Evolutionary conservation across 2,797 vertebrate genomes (phyloP), one percentile per base, ranked within the genome.

Genomic region (Sandelia bainsii): DNA sequence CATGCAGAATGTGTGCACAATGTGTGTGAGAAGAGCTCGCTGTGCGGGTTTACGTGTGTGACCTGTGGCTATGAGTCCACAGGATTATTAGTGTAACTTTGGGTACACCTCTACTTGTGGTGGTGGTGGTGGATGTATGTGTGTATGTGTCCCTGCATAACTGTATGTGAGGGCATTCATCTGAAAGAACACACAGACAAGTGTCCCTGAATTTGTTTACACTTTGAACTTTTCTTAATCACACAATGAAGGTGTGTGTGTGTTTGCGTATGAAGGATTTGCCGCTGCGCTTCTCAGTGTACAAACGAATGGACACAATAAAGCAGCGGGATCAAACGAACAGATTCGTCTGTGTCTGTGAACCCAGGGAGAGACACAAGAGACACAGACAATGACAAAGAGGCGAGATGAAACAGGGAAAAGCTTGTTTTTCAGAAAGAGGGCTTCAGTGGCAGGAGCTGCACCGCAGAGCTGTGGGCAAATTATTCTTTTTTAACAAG

Each of bases 161-260:
- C 59, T 69, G 69, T 34, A 40, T 76, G 51, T 80, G 50, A 79
- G 58, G 64, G 73, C 60, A 77, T 86, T 85, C 65, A 84, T 88
- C 63, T 63, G 23, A 66, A 32, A 54, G 45, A 63, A 72, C 71
- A 70, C 66, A 67, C 59, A 70, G 56, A 82, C 80, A 85, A 89
- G 72, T 49, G 69, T 52, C 65, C 49, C 63, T 39, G 67, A 20
- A 46, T 86, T 78, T 65, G 50, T 82, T 72, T 56, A 80, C 74
- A 78, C 84, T 87, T 88, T 91, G 72, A 91, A 82, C 77, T 61
- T 54, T 46, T 60, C 44, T 60, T 61, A 66, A 77, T 75, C 19
- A 14, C 40, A 59, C 56, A 46, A 10, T 32, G 6, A n/a, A n/a
- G n/a, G 68, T 44, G 45, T 44, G 50, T 3, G 19, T 11, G 19